Evolutionary conservation across 1,140 invertebrate species (phyloP).

Genomic region (Drosophila truncata): DNA sequence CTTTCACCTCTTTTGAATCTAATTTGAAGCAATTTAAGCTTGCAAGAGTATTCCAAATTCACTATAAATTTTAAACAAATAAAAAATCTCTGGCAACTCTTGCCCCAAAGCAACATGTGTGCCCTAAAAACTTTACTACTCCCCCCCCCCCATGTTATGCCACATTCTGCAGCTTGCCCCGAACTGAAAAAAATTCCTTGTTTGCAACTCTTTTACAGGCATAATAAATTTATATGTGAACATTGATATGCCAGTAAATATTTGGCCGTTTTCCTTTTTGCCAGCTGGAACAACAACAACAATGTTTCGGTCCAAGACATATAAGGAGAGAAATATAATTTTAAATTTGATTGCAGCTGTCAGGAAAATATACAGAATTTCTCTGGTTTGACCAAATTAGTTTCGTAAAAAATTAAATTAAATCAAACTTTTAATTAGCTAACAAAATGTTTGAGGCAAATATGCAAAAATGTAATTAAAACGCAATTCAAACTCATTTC

Average conservation of each 20-base stretch:
- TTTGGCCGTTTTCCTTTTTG: slow-evolving; percentile 21
- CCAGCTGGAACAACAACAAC: slow-evolving; percentile 8
- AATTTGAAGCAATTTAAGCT: too few relatives aligned
- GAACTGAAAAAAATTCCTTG: slow-evolving; percentile 18
- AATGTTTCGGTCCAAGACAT: not conserved
- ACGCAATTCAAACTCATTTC: slow-evolving; percentile 26
- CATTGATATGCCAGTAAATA: slow-evolving; percentile 69
- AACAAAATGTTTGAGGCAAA: slow-evolving; percentile 21
- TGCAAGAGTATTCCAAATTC: slow-evolving; percentile 16
- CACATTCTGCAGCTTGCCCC: slow-evolving; percentile 20
- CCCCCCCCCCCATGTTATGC: slow-evolving; percentile 11
- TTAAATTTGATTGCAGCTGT: slow-evolving; percentile 18
- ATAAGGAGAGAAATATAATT: slow-evolving; percentile 15
- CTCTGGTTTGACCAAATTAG: slow-evolving; percentile 20
- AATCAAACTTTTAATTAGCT: slow-evolving; percentile 51
- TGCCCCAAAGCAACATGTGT: slow-evolving; percentile 44
- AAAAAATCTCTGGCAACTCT: not conserved
- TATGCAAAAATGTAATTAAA: slow-evolving; percentile 53
- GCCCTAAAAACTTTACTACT: slow-evolving; percentile 49
- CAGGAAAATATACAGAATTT: slow-evolving; percentile 12
- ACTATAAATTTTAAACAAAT: not conserved
- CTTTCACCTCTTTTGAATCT: not conserved
- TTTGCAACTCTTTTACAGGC: slow-evolving; percentile 53
- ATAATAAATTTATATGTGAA: slow-evolving; percentile 73
- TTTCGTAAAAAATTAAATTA: slow-evolving; percentile 13